A percentile compares a stretch with the other conserved stretches of the same genome.
phyloP scores from a whole-genome alignment of 2,797 vertebrate genomes.

The Microcaecilia unicolor region DNA sequence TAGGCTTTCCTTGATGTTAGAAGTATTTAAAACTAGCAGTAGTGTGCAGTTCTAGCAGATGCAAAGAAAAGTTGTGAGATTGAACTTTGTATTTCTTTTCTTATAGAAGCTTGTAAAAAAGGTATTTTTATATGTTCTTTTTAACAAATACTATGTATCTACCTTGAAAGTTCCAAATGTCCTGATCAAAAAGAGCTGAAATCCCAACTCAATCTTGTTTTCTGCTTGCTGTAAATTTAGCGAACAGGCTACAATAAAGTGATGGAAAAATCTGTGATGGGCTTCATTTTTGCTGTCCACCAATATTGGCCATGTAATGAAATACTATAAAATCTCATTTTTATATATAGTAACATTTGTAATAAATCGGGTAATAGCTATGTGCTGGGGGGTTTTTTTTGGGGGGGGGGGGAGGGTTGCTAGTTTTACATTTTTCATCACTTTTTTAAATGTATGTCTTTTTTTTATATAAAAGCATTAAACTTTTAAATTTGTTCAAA shows the following conservation, averaged over 20 bases:
- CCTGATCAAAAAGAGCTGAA: conserved; percentile 56
- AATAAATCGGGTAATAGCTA: too few species aligned
- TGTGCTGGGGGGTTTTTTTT: too few species aligned
- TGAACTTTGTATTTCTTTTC: conserved; percentile 72
- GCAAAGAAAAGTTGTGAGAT: conserved; percentile 62
- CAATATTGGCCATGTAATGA: too few species aligned
- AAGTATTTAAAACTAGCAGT: conserved; percentile 63
- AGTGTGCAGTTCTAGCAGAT: conserved; percentile 63
- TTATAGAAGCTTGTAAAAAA: conserved; percentile 69
- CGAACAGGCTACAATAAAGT: conserved; percentile 67
- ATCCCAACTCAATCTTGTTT: conserved; percentile 62
- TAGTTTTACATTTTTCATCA: too few species aligned
- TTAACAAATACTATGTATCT: conserved; percentile 61
- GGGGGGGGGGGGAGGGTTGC: too few species aligned
- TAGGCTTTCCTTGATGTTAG: conserved; percentile 63
- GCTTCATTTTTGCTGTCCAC: too few species aligned
- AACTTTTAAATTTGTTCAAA: too few species aligned
- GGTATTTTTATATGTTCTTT: conserved; percentile 71
- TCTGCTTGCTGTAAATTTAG: conserved; percentile 71
- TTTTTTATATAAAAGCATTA: too few species aligned
- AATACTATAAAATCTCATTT: too few species aligned
- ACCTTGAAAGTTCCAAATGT: conserved; percentile 60
- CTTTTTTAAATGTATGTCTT: too few species aligned
- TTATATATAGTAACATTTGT: too few species aligned
- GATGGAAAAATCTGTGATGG: too few species aligned